Conservation (phyloP, 2,797 vertebrate genomes). For the Premnoplex brunnescens region DNA sequence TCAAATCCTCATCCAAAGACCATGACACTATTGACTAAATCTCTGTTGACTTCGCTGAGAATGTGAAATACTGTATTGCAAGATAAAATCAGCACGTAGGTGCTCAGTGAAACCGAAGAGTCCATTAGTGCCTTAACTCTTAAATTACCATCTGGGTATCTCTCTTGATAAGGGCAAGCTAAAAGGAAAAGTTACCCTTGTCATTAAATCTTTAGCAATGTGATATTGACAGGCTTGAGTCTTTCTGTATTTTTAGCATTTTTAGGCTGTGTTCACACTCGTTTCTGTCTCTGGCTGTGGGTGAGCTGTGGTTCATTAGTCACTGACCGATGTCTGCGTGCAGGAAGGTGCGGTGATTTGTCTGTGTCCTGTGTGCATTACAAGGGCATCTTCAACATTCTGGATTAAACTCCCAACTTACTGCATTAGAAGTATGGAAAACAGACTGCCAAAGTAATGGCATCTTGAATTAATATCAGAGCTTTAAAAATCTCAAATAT, state of each 20-base stretch:
- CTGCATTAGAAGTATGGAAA: slow-evolving; percentile 31
- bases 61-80: slow-evolving; percentile 86
- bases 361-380: slow-evolving; percentile 62
- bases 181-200: slow-evolving; percentile 50
- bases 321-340: slow-evolving; percentile 14
- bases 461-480: slow-evolving; percentile 36
- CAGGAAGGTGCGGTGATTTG: slow-evolving; percentile 63
- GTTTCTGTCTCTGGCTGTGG: slow-evolving; percentile 58
- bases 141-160: slow-evolving; percentile 15
- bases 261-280: slow-evolving; percentile 46
- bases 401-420: slow-evolving; percentile 63
- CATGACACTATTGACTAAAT: slow-evolving; percentile 82
- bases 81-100: slow-evolving; percentile 84
- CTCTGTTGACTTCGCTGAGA: slow-evolving; percentile 87
- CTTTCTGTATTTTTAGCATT: slow-evolving; percentile 53
- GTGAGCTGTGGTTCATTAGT: slow-evolving; percentile 66
- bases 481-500: slow-evolving; percentile 25
- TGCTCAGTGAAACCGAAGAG: slow-evolving; percentile 68
- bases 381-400: slow-evolving; percentile 63
- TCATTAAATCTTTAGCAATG: slow-evolving; percentile 64
- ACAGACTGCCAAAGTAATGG: slow-evolving; percentile 10
- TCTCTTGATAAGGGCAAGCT: slow-evolving; percentile 48
- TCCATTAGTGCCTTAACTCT: slow-evolving; percentile 72
- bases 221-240: slow-evolving; percentile 39
- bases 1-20: slow-evolving; percentile 68